These are phyloP conservation scores for Protosalanx chinensis DNA, from an alignment of 2,797 vertebrate genomes.

Conservation along the genomic window DNA sequence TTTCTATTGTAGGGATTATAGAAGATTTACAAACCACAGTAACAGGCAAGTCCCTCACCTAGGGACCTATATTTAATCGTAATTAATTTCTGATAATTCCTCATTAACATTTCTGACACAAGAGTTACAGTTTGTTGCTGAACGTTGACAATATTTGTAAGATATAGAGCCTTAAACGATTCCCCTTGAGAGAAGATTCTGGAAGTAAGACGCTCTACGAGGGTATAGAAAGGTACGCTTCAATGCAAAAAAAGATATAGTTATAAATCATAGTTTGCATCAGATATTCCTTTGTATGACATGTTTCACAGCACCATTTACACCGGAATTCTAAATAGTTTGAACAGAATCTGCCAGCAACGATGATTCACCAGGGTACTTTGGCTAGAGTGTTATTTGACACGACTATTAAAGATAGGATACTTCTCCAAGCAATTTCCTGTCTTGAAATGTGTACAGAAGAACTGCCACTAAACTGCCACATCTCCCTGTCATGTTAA, in stretches of 20 bases:
- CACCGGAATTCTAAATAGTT: too few species aligned
- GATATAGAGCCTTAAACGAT: slow-evolving; percentile 7
- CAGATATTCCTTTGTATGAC: neutral
- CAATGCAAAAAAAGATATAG: too few species aligned
- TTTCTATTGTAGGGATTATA: slow-evolving; percentile 63
- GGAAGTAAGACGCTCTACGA: neutral
- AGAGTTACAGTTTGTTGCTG: slow-evolving; percentile 44
- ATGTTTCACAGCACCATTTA: neutral
- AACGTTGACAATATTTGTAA: slow-evolving; percentile 42
- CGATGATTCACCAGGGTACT: too few species aligned
- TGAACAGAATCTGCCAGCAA: too few species aligned
- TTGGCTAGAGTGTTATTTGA: too few species aligned
- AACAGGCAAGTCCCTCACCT: slow-evolving; percentile 69
- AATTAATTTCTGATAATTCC: slow-evolving; percentile 76
- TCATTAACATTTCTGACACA: slow-evolving; percentile 63
- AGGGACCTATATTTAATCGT: slow-evolving; percentile 70
- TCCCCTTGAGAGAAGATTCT: slow-evolving; percentile 24
- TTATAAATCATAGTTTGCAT: neutral
- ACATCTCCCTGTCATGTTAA: too few species aligned
- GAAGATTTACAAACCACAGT: slow-evolving; percentile 68
- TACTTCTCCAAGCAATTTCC: too few species aligned
- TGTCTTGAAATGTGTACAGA: too few species aligned
- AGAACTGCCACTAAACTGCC: too few species aligned
- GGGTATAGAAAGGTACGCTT: neutral
- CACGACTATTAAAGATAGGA: too few species aligned